Percentiles rank a stretch among this genome's conserved stretches.
phyloP scores from a whole-genome alignment of 2,113 vertebrate genomes.

The Tonatia bakeri region DNA sequence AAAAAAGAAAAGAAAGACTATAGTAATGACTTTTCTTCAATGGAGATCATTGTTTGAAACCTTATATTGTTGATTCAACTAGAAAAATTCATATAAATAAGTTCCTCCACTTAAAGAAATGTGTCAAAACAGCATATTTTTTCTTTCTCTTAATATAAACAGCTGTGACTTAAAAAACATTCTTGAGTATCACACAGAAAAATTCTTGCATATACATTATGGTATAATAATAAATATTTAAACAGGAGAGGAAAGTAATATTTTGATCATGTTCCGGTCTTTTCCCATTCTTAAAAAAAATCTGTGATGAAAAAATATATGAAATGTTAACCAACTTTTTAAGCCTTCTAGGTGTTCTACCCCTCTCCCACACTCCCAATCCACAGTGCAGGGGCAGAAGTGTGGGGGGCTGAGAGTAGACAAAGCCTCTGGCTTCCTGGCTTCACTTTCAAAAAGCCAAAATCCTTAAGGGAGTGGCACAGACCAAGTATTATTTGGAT shows the following conservation, averaged over 20 bases:
- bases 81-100: constrained; percentile 32
- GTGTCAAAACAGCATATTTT: constrained; percentile 18
- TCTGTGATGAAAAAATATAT: neutral
- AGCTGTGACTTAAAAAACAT: neutral
- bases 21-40: neutral
- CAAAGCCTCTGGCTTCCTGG: neutral
- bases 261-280: neutral
- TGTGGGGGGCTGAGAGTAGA: neutral
- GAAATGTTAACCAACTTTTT: neutral
- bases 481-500: neutral
- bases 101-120: constrained; percentile 11
- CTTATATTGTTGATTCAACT: neutral
- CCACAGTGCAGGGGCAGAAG: neutral
- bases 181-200: neutral
- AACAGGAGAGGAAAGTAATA: neutral
- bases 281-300: constrained; percentile 16
- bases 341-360: neutral
- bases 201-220: neutral
- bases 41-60: constrained; percentile 30
- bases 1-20: neutral
- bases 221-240: neutral
- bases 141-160: neutral
- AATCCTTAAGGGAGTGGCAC: neutral
- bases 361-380: neutral
- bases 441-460: neutral